Evolutionary conservation across 2,113 vertebrate genomes (phyloP), one percentile per base, ranked within the genome.

Genomic region (Nycticryphes semicollaris): DNA sequence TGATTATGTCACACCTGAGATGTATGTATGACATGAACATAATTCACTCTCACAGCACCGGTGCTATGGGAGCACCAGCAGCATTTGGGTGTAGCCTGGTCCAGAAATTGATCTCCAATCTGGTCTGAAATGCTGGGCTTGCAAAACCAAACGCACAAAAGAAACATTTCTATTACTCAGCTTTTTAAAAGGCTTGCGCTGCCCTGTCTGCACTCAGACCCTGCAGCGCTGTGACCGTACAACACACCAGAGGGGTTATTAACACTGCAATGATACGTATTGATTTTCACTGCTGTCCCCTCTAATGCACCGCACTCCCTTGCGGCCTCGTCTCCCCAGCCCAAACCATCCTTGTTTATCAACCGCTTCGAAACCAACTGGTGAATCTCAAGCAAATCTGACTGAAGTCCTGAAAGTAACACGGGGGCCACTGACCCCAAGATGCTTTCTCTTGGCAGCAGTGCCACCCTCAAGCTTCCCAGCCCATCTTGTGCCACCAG

Each of bases 11-110:
- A 27, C 35, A 11, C 5, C 31, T 13, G 13, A 37, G 18, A 57
- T 7, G 8, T 13, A 1, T 0, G 6, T 25, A 5, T 33, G n/a
- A n/a, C 6, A 22, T 54, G 25, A 63, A 31, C 0, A 0, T 1
- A 35, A 54, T 3, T 6, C 10, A 2, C 41, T 35, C 28, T 39
- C 33, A 39, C 23, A 41, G 56, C 53, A 35, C 37, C 1, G 3
- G 31, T 19, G 7, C n/a, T 33, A 8, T 1, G 22, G 47, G 20
- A 78, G 35, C 35, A 41, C 17, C 19, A 10, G 56, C 50, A 74
- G 33, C 31, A 2, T 48, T 53, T 45, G 31, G 51, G 21, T 1
- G 24, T 85, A 39, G 37, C 25, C 31, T 37, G 50, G 9, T 27
- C 30, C 73, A 78, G 87, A 63, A 48, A 68, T 3, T 3, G 0